Conservation (phyloP, 2,113 vertebrate species). For the Mastomys natalensis region DNA sequence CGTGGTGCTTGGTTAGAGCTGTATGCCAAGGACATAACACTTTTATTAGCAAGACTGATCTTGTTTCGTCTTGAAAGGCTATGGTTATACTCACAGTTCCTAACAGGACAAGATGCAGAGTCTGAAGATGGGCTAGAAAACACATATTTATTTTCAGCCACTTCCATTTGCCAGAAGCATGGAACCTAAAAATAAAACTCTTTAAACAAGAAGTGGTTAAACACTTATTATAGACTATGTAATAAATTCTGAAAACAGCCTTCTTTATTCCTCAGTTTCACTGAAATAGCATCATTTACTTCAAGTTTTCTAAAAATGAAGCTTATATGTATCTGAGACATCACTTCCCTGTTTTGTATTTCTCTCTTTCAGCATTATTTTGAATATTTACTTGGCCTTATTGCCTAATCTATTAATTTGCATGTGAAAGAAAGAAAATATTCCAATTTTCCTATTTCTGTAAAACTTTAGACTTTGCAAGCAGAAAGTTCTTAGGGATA, state of each 20-base stretch:
- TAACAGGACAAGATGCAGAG: neutral
- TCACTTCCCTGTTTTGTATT: constrained; percentile 3
- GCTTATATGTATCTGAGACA: neutral
- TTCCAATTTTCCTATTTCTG: neutral
- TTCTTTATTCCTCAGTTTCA: neutral
- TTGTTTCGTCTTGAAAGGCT: neutral
- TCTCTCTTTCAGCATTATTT: neutral
- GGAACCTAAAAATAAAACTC: neutral
- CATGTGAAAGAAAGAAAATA: neutral
- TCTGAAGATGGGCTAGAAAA: neutral
- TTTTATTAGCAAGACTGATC: neutral
- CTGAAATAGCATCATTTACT: constrained; percentile 32
- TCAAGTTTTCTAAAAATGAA: constrained; percentile 16
- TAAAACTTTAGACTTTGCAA: neutral
- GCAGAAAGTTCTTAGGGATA: neutral
- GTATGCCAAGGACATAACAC: neutral
- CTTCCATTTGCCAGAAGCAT: neutral
- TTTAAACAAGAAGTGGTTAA: neutral
- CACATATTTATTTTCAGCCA: neutral
- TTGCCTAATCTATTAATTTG: neutral
- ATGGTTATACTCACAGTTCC: neutral
- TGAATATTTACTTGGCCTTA: neutral
- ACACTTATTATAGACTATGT: neutral
- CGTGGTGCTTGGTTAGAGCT: neutral
- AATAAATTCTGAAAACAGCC: neutral